Evolutionary conservation across 2,888 invertebrate species (phyloP).

Genomic region (Meteorus cinctellus): DNA sequence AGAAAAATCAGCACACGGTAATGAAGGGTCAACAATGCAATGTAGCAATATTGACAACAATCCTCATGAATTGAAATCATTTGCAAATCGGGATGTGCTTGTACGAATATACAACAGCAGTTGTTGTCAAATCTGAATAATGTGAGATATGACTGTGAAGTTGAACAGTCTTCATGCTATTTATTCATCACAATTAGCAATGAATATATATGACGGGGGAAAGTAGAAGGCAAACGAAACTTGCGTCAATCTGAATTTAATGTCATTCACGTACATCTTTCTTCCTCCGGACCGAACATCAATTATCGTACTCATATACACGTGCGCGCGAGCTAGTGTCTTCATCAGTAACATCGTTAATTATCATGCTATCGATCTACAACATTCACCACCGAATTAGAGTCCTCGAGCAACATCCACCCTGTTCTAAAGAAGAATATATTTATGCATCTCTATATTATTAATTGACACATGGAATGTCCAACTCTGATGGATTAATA

Average conservation of each 20-base stretch:
- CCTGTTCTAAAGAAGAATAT: not conserved
- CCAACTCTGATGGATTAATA: not conserved
- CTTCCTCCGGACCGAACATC: not conserved
- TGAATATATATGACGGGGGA: not conserved
- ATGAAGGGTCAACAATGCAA: too few species aligned
- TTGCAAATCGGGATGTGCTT: too few species aligned
- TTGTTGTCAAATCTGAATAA: too few species aligned
- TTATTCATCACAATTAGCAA: not conserved
- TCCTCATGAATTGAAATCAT: too few species aligned
- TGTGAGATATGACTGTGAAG: not conserved
- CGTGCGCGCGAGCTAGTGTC: not conserved
- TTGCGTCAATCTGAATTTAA: not conserved
- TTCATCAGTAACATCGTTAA: not conserved
- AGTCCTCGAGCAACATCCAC: not conserved
- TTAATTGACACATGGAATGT: not conserved
- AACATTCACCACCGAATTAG: slow-evolving; percentile 14
- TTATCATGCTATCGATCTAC: slow-evolving; percentile 13
- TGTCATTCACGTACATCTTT: too few species aligned
- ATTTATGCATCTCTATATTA: slow-evolving; percentile 12
- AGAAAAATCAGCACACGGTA: too few species aligned
- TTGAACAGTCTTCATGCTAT: not conserved
- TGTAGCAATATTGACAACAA: too few species aligned
- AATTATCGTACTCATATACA: not conserved
- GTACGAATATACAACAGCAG: too few species aligned
- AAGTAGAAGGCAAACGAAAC: not conserved